Percentiles rank a stretch among this genome's conserved stretches.
phyloP scores from a whole-genome alignment of 2,797 vertebrate genomes.

The Pogoniulus pusillus region DNA sequence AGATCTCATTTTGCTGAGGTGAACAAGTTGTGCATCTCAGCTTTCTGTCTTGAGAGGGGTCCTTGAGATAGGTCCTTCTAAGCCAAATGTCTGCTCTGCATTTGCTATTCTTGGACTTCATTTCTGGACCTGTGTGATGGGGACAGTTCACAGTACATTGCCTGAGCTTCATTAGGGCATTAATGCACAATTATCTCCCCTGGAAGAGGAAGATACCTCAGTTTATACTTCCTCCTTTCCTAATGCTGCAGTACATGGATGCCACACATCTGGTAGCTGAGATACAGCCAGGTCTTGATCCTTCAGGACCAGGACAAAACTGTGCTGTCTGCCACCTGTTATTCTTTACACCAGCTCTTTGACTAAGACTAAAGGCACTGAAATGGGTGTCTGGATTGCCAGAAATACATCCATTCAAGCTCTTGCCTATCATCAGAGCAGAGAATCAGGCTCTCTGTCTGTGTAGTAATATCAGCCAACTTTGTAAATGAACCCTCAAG shows the following conservation, averaged over 20 bases:
- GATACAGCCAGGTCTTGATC: neutral
- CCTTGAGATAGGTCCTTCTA: neutral
- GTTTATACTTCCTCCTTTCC: neutral
- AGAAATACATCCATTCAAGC: neutral
- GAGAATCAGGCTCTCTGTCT: neutral
- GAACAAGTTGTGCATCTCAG: neutral
- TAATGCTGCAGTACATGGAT: neutral
- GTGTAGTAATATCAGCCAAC: neutral
- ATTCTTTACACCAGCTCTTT: neutral
- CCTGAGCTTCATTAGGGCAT: neutral
- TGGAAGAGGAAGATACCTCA: conserved; percentile 25
- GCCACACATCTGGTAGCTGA: neutral
- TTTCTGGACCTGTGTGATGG: neutral
- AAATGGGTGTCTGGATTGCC: neutral
- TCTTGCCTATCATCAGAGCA: neutral
- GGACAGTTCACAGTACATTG: neutral
- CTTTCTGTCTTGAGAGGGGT: neutral
- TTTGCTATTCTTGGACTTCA: neutral
- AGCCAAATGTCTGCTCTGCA: neutral
- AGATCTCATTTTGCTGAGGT: neutral
- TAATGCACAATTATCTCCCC: neutral
- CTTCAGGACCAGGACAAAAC: neutral
- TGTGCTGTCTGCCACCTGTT: neutral
- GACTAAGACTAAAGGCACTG: neutral
- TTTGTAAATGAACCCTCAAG: neutral